phyloP scores from a whole-genome alignment of 2,113 vertebrate genomes.

The Aspiorhynchus laticeps region DNA sequence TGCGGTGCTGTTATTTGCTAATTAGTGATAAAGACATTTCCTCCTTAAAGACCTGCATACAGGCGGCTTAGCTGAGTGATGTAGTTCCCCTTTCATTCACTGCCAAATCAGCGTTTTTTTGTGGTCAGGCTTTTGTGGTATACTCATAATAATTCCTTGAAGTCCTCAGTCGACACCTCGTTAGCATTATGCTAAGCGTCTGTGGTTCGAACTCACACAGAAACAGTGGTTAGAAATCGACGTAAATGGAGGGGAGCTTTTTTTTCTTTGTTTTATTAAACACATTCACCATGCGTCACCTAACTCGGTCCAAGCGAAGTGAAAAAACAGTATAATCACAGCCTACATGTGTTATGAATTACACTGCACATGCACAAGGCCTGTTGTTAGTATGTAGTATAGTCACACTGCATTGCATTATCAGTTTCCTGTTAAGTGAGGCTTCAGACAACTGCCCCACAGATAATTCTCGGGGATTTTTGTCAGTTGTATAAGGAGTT shows the following conservation, averaged over 20 bases:
- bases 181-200: slow-evolving; percentile 59
- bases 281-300: background rate
- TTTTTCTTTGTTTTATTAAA: slow-evolving; percentile 4
- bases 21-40: slow-evolving; percentile 57
- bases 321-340: background rate
- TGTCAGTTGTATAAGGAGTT: background rate
- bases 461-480: background rate
- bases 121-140: slow-evolving; percentile 57
- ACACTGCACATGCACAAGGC: slow-evolving; percentile 14
- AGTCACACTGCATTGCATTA: slow-evolving; percentile 15
- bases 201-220: slow-evolving; percentile 35
- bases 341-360: slow-evolving; percentile 19
- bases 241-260: slow-evolving; percentile 10
- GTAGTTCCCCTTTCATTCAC: slow-evolving; percentile 56
- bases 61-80: slow-evolving; percentile 41
- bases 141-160: slow-evolving; percentile 55
- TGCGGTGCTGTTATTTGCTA: slow-evolving; percentile 49
- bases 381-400: background rate
- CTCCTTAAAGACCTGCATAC: slow-evolving; percentile 42
- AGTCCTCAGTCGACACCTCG: slow-evolving; percentile 63
- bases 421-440: slow-evolving; percentile 11
- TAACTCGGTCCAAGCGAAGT: background rate
- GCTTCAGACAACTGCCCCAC: slow-evolving; percentile 25
- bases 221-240: background rate
- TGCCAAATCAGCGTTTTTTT: slow-evolving; percentile 51